Percentiles rank a stretch among this genome's conserved stretches.
Evolutionary conservation across 2,888 invertebrate species (phyloP).

Genomic region (Polymixis flavicincta): DNA sequence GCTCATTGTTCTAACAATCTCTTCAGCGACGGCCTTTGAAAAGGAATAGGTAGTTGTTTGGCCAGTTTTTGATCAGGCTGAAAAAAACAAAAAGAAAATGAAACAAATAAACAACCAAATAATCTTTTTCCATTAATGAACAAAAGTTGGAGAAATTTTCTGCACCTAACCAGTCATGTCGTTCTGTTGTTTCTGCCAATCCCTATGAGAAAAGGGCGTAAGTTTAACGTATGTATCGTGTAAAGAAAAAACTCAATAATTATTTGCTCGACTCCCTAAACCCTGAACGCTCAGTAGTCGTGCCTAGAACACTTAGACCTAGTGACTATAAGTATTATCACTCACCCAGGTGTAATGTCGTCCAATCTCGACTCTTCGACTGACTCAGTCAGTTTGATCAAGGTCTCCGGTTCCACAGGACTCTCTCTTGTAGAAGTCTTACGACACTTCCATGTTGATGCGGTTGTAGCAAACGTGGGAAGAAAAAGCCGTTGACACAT

Average conservation of each 20-base stretch:
- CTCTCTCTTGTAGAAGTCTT: slow-evolving; percentile 26
- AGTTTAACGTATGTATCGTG: neutral
- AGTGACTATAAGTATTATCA: neutral
- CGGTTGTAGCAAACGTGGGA: neutral
- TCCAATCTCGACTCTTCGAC: slow-evolving; percentile 12
- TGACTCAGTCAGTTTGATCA: slow-evolving; percentile 26
- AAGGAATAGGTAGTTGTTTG: slow-evolving; percentile 98
- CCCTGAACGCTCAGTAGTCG: neutral
- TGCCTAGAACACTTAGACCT: no score
- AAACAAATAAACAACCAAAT: slow-evolving; percentile 56
- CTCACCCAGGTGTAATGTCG: slow-evolving; percentile 25
- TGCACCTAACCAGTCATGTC: no score
- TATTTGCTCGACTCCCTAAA: neutral
- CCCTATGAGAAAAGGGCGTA: no score
- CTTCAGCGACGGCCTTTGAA: slow-evolving; percentile 96
- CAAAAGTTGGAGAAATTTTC: no score
- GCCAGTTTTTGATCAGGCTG: slow-evolving; percentile 92
- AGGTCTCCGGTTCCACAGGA: slow-evolving; percentile 20
- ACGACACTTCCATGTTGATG: neutral
- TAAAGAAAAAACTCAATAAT: neutral
- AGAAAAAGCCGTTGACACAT: slow-evolving; percentile 34
- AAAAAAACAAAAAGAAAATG: no score
- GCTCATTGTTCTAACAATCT: slow-evolving; percentile 92
- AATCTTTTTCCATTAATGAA: no score
- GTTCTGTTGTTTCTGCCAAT: no score